Evolutionary conservation across 2,113 vertebrate species (phyloP).

Genomic region (Cricetomys ansorgei): DNA sequence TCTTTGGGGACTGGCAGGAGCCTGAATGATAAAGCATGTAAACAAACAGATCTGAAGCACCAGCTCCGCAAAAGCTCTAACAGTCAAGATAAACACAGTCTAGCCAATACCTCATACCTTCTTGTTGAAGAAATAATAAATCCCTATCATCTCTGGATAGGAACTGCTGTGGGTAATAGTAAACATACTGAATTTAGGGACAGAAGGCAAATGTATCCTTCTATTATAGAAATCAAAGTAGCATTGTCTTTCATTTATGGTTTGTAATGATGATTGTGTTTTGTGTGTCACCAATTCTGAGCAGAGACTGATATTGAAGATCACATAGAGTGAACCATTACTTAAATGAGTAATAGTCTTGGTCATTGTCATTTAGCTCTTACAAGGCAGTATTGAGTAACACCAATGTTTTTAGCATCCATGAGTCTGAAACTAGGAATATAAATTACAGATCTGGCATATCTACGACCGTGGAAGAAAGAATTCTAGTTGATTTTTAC

Average conservation of each 20-base stretch:
- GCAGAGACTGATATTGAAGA: neutral
- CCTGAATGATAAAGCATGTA: neutral
- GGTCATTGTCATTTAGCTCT: neutral
- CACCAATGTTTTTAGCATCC: neutral
- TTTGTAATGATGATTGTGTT: neutral
- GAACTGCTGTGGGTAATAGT: neutral
- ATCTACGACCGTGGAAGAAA: neutral
- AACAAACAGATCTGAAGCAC: neutral
- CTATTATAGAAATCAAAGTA: neutral
- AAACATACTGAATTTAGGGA: neutral
- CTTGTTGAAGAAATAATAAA: neutral
- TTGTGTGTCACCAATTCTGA: neutral
- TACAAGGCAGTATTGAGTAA: neutral
- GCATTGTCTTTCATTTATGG: neutral
- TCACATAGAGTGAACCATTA: neutral
- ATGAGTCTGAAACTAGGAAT: neutral
- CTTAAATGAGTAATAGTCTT: conserved; percentile 11
- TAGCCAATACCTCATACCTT: neutral
- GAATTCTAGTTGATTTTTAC: neutral
- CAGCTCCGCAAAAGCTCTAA: neutral
- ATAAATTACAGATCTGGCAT: conserved; percentile 7
- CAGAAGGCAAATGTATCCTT: neutral
- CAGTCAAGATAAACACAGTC: neutral
- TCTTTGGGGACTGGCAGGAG: neutral
- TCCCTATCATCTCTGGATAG: neutral